Conservation (phyloP, 2,888 invertebrate species). For the Phortica magna region DNA sequence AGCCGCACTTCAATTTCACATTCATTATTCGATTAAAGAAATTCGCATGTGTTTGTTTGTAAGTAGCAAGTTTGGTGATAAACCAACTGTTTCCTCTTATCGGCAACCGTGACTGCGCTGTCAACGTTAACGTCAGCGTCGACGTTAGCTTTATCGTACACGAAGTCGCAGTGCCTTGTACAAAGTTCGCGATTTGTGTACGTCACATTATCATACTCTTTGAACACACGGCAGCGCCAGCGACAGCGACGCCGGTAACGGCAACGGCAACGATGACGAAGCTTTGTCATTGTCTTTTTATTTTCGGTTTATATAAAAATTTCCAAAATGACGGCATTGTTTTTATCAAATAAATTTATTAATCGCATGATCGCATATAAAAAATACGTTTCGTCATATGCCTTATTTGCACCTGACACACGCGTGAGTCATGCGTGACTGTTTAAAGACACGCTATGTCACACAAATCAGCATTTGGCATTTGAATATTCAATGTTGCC, state of each 20-base stretch:
- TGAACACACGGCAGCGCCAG: too few species aligned
- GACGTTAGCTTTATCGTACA: slow-evolving; percentile 42
- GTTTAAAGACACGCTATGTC: too few species aligned
- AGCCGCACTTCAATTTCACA: slow-evolving; percentile 36
- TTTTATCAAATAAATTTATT: not conserved
- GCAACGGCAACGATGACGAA: not conserved
- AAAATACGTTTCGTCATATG: too few species aligned
- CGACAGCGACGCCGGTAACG: too few species aligned
- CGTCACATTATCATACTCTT: not conserved
- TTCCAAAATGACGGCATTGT: not conserved
- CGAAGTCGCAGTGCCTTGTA: slow-evolving; percentile 51
- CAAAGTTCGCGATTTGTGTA: not conserved
- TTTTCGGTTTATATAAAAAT: not conserved
- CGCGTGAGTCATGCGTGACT: too few species aligned
- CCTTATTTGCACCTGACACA: too few species aligned
- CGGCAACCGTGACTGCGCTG: slow-evolving; percentile 26
- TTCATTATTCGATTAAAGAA: slow-evolving; percentile 17
- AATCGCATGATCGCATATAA: not conserved
- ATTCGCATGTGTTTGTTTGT: not conserved
- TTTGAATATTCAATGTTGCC: too few species aligned
- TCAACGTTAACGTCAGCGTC: slow-evolving; percentile 29
- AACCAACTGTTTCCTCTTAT: not conserved
- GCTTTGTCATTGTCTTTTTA: too few species aligned
- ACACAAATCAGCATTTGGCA: too few species aligned
- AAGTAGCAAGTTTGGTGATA: not conserved